Conservation (phyloP, 1,140 invertebrate genomes). For the Hypsibius dujardini region DNA sequence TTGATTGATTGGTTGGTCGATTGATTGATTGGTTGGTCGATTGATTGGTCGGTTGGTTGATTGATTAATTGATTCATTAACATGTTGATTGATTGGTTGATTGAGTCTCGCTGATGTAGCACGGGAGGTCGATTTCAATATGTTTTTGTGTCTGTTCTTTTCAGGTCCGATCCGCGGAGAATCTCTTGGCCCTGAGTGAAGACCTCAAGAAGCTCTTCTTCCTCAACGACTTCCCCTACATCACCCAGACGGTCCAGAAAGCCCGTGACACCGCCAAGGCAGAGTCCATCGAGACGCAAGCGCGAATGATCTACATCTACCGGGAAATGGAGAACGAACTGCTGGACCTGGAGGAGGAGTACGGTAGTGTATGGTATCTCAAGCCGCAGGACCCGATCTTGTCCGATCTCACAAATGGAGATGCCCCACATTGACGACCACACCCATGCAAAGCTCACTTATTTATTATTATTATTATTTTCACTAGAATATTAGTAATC, state of each 20-base stretch:
- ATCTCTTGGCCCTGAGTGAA: not conserved
- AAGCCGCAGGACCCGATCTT: not conserved
- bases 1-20: too few relatives aligned
- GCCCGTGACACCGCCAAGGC: not conserved
- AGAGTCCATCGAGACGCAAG: not conserved
- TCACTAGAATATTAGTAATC: too few relatives aligned
- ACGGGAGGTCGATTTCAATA: too few relatives aligned
- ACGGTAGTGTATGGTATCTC: not conserved
- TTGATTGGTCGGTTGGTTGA: too few relatives aligned
- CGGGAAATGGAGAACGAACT: constrained; percentile 5
- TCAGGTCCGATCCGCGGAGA: constrained; percentile 2
- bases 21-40: too few relatives aligned
- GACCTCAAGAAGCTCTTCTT: constrained; percentile 8
- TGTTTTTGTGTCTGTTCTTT: not conserved
- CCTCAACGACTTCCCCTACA: constrained; percentile 15
- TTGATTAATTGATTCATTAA: too few relatives aligned
- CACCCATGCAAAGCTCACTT: too few relatives aligned
- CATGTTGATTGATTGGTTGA: too few relatives aligned
- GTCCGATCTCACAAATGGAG: too few relatives aligned
- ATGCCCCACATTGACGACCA: too few relatives aligned
- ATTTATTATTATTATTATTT: too few relatives aligned
- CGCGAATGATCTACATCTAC: not conserved
- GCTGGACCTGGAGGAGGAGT: not conserved
- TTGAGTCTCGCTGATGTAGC: too few relatives aligned
- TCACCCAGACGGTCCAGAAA: not conserved